Evolutionary conservation across 2,888 invertebrate genomes (phyloP), one percentile per base, ranked within the genome.

Genomic region (Electrophaes corylata): DNA sequence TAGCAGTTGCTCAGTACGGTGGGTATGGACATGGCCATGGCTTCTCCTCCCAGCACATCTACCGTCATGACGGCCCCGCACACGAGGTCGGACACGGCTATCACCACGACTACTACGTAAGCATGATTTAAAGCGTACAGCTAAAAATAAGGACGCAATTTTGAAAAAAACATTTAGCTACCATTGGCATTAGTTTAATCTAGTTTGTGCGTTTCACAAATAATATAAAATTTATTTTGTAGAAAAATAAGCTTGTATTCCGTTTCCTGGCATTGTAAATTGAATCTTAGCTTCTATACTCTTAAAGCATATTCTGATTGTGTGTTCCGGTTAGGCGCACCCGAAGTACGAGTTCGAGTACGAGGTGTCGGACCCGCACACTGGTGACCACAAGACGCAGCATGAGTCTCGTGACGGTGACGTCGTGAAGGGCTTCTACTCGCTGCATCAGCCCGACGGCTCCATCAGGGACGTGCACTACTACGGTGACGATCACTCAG

Each of bases 381-480:
- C 82, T 44, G 74, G 74, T 19, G 82, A 82, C 73, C 64, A 69
- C 66, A 82, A 81, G 73, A 70, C 67, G 62, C 82, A 82, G 71
- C 79, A 80, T 56, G 82, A 82, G 71, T 56, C 67, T 46, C 82
- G 82, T 65, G 79, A 82, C 63, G 81, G 81, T 12, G 82, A 81
- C 63, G 75, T 72, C 44, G 81, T 81, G 53, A 78, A 78, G 70
- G 82, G 81, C 39, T 75, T 67, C 66, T 82, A 82, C 75, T 72
- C 73, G 35, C 72, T 82, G 66, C 79, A 79, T 37, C 76, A 82
- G 57, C 77, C 81, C 11, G 80, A 82, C 50, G 80, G 81, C 49
- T 73, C 76, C 62, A 50, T 77, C 66, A 72, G 82, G 31, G 69
- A 72, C 45, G 81, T 81, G 33, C 71, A 79, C 57, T 74, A 73